Conservation (phyloP, 2,797 vertebrate species). For the Capromys pilorides region DNA sequence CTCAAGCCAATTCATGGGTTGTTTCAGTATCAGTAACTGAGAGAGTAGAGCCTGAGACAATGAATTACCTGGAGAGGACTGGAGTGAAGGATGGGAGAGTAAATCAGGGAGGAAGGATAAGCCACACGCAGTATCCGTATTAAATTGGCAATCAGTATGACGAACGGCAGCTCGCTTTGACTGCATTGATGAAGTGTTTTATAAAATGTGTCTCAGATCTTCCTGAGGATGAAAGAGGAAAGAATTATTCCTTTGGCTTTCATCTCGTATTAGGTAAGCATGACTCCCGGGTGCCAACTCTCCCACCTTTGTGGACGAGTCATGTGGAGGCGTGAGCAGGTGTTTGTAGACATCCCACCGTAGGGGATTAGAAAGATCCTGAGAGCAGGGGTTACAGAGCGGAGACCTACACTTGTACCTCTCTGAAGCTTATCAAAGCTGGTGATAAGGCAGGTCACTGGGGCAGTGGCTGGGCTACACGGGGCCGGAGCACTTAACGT, state of each 20-base stretch:
- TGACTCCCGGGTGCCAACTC: not conserved
- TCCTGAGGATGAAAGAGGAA: slow-evolving; percentile 34
- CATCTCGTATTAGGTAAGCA: slow-evolving; percentile 37
- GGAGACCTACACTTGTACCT: not conserved
- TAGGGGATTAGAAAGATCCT: slow-evolving; percentile 46
- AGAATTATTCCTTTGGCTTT: slow-evolving; percentile 44
- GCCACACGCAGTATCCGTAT: not conserved
- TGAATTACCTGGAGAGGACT: not conserved
- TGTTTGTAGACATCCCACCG: slow-evolving; percentile 39
- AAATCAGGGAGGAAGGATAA: not conserved
- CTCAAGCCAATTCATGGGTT: not conserved
- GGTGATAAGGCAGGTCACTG: not conserved
- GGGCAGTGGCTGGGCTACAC: not conserved
- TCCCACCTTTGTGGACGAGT: not conserved
- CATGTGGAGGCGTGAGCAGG: slow-evolving; percentile 33
- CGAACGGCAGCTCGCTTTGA: not conserved
- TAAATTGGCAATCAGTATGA: slow-evolving; percentile 40
- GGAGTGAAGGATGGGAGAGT: not conserved
- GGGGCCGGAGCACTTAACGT: not conserved
- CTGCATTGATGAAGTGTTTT: slow-evolving; percentile 67
- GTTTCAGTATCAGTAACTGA: not conserved
- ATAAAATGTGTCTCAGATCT: slow-evolving; percentile 56
- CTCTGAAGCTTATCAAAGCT: slow-evolving; percentile 22
- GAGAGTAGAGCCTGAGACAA: not conserved
- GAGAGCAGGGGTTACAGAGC: slow-evolving; percentile 6